Percentiles rank a stretch among this genome's conserved stretches.
Evolutionary conservation across 1,140 invertebrate genomes (phyloP).

Genomic region (Laupala kohalensis): DNA sequence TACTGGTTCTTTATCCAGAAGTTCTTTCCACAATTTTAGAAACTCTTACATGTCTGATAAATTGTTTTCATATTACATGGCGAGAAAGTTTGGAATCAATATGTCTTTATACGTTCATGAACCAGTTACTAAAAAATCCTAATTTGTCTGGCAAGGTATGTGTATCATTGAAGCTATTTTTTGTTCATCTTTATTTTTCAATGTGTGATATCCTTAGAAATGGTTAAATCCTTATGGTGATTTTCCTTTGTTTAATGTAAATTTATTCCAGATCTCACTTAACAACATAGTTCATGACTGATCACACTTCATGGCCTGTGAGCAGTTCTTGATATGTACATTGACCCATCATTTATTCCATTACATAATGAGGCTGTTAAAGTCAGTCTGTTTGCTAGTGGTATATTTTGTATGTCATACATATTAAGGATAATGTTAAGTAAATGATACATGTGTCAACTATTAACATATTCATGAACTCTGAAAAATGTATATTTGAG

Average conservation of each 20-base stretch:
- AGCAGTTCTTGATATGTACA: too few species aligned
- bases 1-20: constrained; percentile 23
- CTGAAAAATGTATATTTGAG: too few species aligned
- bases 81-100: constrained; percentile 54
- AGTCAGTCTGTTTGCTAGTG: too few species aligned
- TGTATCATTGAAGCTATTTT: neutral
- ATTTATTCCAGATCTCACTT: too few species aligned
- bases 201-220: neutral
- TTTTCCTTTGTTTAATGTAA: too few species aligned
- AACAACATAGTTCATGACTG: too few species aligned
- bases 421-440: neutral
- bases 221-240: too few species aligned
- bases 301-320: too few species aligned
- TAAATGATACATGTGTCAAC: neutral
- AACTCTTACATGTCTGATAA: constrained; percentile 43
- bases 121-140: constrained; percentile 37
- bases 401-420: neutral
- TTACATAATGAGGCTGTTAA: too few species aligned
- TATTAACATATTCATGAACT: neutral
- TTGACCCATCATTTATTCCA: too few species aligned
- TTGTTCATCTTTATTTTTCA: neutral
- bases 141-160: constrained; percentile 37
- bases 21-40: constrained; percentile 46
- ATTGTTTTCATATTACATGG: constrained; percentile 58
- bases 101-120: constrained; percentile 38